Evolutionary conservation across 2,797 vertebrate genomes (phyloP).

Genomic region (Myotis pilosus): DNA sequence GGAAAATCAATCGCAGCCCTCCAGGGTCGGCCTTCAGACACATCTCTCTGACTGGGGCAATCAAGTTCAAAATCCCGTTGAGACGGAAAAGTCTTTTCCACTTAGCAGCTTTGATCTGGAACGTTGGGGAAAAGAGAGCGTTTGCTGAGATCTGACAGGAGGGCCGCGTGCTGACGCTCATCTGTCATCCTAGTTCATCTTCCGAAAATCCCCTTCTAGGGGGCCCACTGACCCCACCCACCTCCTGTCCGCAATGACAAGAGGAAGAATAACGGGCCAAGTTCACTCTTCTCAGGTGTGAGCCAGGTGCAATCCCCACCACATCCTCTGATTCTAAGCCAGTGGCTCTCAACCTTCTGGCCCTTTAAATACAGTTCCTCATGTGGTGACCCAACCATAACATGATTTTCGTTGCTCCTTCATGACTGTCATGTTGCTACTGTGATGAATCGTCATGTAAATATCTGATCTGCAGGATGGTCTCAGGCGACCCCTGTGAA

Average conservation of each 20-base stretch:
- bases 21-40: background rate
- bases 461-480: too few relatives aligned
- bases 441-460: too few relatives aligned
- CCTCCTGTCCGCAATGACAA: background rate
- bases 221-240: background rate
- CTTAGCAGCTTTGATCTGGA: background rate
- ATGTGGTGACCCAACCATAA: too few relatives aligned
- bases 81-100: background rate
- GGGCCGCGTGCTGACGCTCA: background rate
- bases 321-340: background rate
- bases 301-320: background rate
- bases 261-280: background rate
- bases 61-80: constrained; percentile 11
- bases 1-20: constrained; percentile 59
- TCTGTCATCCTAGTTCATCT: background rate
- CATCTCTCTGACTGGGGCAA: constrained; percentile 16
- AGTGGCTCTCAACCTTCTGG: too few relatives aligned
- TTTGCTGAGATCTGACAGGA: background rate
- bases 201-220: background rate
- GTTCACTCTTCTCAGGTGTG: background rate
- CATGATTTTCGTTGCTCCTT: too few relatives aligned
- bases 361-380: too few relatives aligned
- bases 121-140: background rate
- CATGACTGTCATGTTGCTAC: too few relatives aligned
- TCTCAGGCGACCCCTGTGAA: too few relatives aligned